Conservation (phyloP, 1,140 invertebrate species). For the Achatina immaculata region DNA sequence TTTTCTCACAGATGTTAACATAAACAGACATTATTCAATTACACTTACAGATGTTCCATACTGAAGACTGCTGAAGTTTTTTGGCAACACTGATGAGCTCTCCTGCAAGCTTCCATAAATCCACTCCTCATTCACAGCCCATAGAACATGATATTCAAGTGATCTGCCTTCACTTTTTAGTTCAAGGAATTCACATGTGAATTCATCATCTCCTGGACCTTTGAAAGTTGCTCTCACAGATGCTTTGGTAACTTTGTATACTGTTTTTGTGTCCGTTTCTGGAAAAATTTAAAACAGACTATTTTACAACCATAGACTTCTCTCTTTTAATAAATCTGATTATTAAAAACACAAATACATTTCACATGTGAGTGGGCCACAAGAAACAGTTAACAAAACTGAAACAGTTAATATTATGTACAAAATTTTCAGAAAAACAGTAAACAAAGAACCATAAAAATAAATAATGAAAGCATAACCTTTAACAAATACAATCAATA, state of each 20-base stretch:
- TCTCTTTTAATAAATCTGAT: no score
- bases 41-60: conserved; percentile 39
- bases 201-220: conserved; percentile 47
- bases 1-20: no score
- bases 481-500: no score
- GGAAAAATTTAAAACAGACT: background rate
- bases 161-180: background rate
- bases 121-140: conserved; percentile 49
- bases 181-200: conserved; percentile 44
- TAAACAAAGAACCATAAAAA: no score
- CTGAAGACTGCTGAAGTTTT: conserved; percentile 22
- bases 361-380: no score
- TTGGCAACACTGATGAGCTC: conserved; percentile 33
- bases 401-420: no score
- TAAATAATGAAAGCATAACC: no score
- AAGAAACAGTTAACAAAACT: no score
- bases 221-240: conserved; percentile 39
- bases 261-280: conserved; percentile 28
- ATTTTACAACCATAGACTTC: background rate
- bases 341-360: no score
- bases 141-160: conserved; percentile 47
- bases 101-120: conserved; percentile 34
- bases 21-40: no score
- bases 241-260: background rate
- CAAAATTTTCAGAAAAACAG: no score